phyloP scores from a whole-genome alignment of 2,113 vertebrate species.

The Rhinolophus sinicus region DNA sequence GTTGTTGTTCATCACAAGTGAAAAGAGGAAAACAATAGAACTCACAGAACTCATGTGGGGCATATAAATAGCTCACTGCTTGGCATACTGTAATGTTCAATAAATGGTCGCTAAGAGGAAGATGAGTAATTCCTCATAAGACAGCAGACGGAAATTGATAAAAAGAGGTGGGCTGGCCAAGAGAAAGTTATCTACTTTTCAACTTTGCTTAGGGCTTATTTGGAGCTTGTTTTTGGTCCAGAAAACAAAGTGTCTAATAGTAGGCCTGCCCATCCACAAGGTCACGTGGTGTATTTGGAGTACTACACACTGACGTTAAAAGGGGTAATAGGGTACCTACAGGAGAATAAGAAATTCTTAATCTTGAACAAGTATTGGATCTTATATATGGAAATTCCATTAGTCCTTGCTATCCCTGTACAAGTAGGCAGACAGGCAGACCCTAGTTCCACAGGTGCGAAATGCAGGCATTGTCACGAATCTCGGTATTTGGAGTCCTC shows the following conservation, averaged over 20 bases:
- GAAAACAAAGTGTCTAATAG: neutral
- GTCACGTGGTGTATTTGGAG: neutral
- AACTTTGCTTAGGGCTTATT: neutral
- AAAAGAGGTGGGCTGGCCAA: neutral
- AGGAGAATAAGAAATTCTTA: conserved; percentile 1
- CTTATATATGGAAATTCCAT: neutral
- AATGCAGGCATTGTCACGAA: neutral
- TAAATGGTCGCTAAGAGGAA: neutral
- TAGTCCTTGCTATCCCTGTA: neutral
- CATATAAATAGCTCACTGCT: neutral
- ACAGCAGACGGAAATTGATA: neutral
- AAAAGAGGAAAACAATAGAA: neutral
- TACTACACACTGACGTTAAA: neutral
- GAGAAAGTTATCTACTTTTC: neutral
- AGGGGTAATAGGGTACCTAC: neutral
- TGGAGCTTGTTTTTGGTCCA: neutral
- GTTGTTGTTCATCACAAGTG: neutral
- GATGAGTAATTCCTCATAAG: neutral
- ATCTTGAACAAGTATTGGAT: neutral
- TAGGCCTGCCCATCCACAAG: neutral
- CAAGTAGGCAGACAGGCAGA: neutral
- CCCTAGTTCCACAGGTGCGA: neutral
- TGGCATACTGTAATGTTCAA: neutral
- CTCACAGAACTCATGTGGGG: neutral
- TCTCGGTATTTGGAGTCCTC: neutral